Base-by-base conservation (phyloP, 2,888 invertebrate genomes). In the Beris morrisii region DNA sequence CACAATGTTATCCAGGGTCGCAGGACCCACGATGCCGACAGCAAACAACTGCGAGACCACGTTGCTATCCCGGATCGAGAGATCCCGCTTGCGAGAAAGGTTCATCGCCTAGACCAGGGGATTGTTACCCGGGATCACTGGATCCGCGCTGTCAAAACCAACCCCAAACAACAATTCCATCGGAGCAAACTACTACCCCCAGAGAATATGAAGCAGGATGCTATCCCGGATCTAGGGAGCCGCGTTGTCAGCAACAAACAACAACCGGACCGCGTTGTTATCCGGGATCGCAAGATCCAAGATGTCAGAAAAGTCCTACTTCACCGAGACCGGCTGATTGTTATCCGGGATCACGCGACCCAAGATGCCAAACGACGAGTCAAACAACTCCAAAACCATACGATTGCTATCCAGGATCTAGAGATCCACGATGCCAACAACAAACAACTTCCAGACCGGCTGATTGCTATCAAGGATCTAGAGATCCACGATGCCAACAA, bases 401-500 rank as follows among this genome's bases (percentile, higher is more conserved):
- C 4, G 70, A 69, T 1, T 70, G 72, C n/a, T 76, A 77, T 59
- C 75, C 77, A 0, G 72, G 78, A 6, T 80, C 77, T 55, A 75
- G 75, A 0, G 71, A 70, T 69, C 77, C 79, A 0, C 72, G 79
- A 53, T 79, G 79, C 53, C 75, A 78, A 3, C 69, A 70, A 72
- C 50, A 66, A 80, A 69, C 71, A 7, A 76, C 72, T 12, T 5
- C 4, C 5, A 46, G 12, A 15, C 15, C 50, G 12, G 77, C 13
- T 44, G 72, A 72, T 79, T 84, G 69, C 81, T 83, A 67, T 68
- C 79, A 78, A 4, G 82, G 82, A 5, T 77, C 77, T 6, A 73
- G 57, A 0, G 79, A 74, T 75, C 80, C 66, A 65, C 74, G 68
- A 72, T 81, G 78, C 6, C 0, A 9, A 3, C 57, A 44, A 15